These are phyloP conservation scores for Cyclopterus lumpus DNA, from an alignment of 2,797 vertebrate species.

Conservation along the genomic window DNA sequence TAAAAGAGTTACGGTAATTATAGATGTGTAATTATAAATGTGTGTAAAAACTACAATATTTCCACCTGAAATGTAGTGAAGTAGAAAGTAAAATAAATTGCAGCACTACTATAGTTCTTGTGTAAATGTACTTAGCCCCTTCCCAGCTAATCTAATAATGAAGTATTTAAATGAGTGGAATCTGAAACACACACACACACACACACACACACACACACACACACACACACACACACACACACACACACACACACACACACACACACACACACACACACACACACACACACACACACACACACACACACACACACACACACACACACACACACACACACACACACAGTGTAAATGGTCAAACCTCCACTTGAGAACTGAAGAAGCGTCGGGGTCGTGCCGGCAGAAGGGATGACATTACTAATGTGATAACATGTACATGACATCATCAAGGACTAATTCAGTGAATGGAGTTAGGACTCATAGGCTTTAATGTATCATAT, in stretches of 20 bases:
- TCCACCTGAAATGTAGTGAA: not conserved
- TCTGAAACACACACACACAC: not conserved
- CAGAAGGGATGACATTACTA: not conserved
- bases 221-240: too few species aligned
- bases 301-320: too few species aligned
- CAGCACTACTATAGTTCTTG: not conserved
- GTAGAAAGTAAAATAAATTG: not conserved
- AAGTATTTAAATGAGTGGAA: not conserved
- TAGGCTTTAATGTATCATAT: slow-evolving; percentile 66
- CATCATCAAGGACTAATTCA: not conserved
- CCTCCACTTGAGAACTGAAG: not conserved
- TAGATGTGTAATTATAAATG: not conserved
- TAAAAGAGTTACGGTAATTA: not conserved
- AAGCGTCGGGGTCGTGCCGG: not conserved
- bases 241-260: too few species aligned
- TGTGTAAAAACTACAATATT: not conserved
- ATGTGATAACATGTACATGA: not conserved
- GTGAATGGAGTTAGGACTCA: not conserved
- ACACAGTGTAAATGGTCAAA: too few species aligned
- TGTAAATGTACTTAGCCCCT: not conserved
- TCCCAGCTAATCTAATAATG: not conserved
- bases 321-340: too few species aligned
- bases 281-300: too few species aligned
- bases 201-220: too few species aligned
- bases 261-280: too few species aligned